These are phyloP conservation scores for Mechanitis mazaeus DNA, from an alignment of 2,888 invertebrate species.

Conservation along the genomic window DNA sequence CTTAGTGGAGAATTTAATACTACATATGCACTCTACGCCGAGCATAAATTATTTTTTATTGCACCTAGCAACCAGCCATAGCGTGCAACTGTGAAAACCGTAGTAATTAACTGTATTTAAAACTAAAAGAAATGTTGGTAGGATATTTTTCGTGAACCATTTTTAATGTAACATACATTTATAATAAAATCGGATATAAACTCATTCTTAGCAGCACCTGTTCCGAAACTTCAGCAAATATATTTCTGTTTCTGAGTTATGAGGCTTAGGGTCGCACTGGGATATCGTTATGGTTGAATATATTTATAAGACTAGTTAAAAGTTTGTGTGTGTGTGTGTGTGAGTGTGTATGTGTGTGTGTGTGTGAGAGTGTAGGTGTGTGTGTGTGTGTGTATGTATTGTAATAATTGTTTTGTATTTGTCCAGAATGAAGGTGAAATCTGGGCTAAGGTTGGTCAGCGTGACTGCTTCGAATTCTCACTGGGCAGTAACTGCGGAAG, in stretches of 20 bases:
- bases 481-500: slow-evolving; percentile 94
- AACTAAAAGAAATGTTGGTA: slow-evolving; percentile 2
- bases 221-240: slow-evolving; percentile 49
- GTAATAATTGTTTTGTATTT: slow-evolving; percentile 20
- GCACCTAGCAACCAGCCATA: slow-evolving; percentile 7
- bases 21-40: slow-evolving; percentile 10
- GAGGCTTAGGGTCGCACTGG: slow-evolving; percentile 41
- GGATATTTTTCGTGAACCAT: slow-evolving; percentile 1
- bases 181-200: slow-evolving; percentile 10
- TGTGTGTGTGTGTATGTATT: background rate
- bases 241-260: slow-evolving; percentile 53
- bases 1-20: slow-evolving; percentile 3
- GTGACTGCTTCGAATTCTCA: slow-evolving; percentile 85
- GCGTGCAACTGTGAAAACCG: slow-evolving; percentile 20
- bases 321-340: background rate
- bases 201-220: slow-evolving; percentile 44
- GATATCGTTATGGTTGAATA: slow-evolving; percentile 27
- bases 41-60: slow-evolving; percentile 15
- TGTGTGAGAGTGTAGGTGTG: background rate
- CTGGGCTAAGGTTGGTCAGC: slow-evolving; percentile 89
- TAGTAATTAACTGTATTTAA: slow-evolving; percentile 13
- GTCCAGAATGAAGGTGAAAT: slow-evolving; percentile 90
- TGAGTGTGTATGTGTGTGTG: too few species aligned
- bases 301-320: background rate
- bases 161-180: background rate